Conservation (phyloP, 2,113 vertebrate species). For the Phaethon lepturus region DNA sequence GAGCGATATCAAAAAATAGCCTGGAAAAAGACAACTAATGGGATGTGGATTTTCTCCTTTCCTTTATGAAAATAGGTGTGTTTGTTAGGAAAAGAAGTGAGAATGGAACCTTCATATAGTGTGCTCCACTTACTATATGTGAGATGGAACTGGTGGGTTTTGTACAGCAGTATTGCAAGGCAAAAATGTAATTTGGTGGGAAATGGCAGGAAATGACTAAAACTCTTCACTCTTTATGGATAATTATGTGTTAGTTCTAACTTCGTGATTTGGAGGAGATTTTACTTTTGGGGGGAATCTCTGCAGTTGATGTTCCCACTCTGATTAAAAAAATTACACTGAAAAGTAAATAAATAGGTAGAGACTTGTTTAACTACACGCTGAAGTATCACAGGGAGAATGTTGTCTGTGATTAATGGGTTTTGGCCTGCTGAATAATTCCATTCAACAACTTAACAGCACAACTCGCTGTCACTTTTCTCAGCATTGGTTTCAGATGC, state of each 20-base stretch:
- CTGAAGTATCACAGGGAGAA: constrained; percentile 12
- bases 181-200: not conserved
- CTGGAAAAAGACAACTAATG: not conserved
- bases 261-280: constrained; percentile 30
- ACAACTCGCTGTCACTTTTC: not conserved
- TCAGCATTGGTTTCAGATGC: not conserved
- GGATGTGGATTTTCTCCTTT: not conserved
- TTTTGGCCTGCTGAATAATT: constrained; percentile 32
- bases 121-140: not conserved
- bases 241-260: not conserved
- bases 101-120: not conserved
- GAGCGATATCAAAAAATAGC: not conserved
- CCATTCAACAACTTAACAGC: constrained; percentile 7
- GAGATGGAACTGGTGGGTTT: not conserved
- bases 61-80: not conserved
- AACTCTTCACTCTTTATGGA: not conserved
- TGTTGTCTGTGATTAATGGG: constrained; percentile 46
- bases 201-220: constrained; percentile 16
- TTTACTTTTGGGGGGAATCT: not conserved
- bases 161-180: not conserved
- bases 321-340: not conserved
- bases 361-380: not conserved
- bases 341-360: constrained; percentile 23
- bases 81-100: not conserved
- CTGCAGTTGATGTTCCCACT: not conserved